Percentiles rank a stretch among this genome's conserved stretches.
These are phyloP conservation scores for Bufo bufo DNA, from an alignment of 2,113 vertebrate species.

Conservation along the genomic window DNA sequence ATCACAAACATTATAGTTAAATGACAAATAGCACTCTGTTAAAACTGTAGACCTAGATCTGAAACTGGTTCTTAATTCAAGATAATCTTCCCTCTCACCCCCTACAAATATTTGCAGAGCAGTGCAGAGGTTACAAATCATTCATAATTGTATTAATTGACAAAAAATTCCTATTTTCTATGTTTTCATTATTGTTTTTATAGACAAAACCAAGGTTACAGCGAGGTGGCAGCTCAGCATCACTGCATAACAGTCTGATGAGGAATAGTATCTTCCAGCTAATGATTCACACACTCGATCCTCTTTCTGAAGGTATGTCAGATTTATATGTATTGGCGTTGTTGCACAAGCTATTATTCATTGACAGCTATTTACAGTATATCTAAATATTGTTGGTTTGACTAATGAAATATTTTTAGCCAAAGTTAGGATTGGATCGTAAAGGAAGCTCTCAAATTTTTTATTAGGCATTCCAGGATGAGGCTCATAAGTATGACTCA, in stretches of 20 bases:
- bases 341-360: not conserved
- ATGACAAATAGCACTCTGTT: too few species aligned
- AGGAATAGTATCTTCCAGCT: constrained; percentile 98
- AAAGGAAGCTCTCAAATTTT: not conserved
- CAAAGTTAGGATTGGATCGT: not conserved
- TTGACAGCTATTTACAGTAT: not conserved
- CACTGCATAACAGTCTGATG: constrained; percentile 96
- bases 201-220: constrained; percentile 92
- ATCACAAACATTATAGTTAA: too few species aligned
- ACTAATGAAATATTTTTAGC: too few species aligned
- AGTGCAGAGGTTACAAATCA: not conserved
- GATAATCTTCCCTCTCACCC: not conserved
- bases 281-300: constrained; percentile 97
- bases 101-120: not conserved
- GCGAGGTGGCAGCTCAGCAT: constrained; percentile 92
- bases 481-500: too few species aligned
- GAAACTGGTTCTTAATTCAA: not conserved
- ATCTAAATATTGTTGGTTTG: not conserved
- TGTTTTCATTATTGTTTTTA: constrained; percentile 49
- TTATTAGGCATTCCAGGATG: too few species aligned
- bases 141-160: not conserved
- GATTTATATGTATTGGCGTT: not conserved
- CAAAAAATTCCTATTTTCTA: not conserved
- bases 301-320: constrained; percentile 83
- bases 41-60: not conserved